Percentiles rank a stretch among this genome's conserved stretches.
These are phyloP conservation scores for Gambelia wislizenii DNA, from an alignment of 2,797 vertebrate genomes.

Conservation along the genomic window DNA sequence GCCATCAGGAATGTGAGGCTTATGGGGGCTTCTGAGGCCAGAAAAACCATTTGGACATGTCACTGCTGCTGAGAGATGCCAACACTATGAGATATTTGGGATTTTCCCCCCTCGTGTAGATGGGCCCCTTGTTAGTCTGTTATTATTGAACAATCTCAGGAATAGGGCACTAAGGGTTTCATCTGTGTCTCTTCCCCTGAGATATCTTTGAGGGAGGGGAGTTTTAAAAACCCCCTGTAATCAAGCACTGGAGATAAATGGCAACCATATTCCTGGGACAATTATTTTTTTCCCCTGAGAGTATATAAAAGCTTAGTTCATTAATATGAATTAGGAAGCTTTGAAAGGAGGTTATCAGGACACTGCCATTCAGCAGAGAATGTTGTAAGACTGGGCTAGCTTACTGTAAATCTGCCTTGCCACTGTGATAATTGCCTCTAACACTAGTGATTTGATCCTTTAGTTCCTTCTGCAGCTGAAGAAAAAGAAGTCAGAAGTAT, in stretches of 20 bases:
- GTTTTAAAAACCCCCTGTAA: not conserved
- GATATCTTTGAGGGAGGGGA: too few relatives aligned
- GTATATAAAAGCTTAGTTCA: not conserved
- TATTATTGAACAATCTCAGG: not conserved
- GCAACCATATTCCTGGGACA: slow-evolving; percentile 11
- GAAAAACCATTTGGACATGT: too few relatives aligned
- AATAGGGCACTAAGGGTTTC: not conserved
- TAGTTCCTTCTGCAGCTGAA: not conserved
- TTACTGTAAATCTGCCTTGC: not conserved
- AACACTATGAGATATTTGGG: too few relatives aligned
- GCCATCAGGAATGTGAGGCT: too few relatives aligned
- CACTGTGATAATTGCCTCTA: not conserved
- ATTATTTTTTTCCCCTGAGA: not conserved
- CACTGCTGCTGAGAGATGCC: too few relatives aligned
- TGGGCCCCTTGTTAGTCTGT: not conserved
- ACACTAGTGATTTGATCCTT: not conserved
- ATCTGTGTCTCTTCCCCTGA: not conserved
- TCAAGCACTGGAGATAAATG: not conserved
- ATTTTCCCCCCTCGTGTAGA: too few relatives aligned
- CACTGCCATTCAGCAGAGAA: not conserved
- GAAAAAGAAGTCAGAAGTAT: not conserved
- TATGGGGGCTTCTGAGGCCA: too few relatives aligned
- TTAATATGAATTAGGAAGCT: slow-evolving; percentile 9
- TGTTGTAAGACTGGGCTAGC: not conserved
- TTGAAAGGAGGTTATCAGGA: slow-evolving; percentile 8